A percentile compares a stretch with the other conserved stretches of the same genome.
Conservation (phyloP, 2,888 invertebrate genomes). For the Troglohyphantes excavatus region DNA sequence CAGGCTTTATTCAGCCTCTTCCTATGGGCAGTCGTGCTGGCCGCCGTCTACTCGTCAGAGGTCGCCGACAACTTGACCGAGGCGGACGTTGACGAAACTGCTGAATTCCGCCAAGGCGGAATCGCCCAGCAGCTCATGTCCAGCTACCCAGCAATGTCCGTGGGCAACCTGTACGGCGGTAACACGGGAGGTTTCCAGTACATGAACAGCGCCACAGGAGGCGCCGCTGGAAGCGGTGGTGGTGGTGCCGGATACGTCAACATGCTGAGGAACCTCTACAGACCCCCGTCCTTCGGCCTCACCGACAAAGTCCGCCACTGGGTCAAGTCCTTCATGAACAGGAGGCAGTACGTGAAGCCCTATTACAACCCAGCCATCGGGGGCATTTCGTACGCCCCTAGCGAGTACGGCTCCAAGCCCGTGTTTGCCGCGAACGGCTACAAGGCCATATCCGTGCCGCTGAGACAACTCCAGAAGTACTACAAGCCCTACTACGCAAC, state of each 20-base stretch:
- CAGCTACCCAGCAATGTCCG: slow-evolving; percentile 27
- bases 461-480: slow-evolving; percentile 73
- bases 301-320: slow-evolving; percentile 73
- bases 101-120: slow-evolving; percentile 72
- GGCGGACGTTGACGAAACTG: slow-evolving; percentile 44
- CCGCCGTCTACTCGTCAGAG: slow-evolving; percentile 26
- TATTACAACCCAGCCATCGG: slow-evolving; percentile 55
- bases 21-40: slow-evolving; percentile 15
- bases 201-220: not conserved
- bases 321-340: slow-evolving; percentile 77
- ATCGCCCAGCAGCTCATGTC: slow-evolving; percentile 67
- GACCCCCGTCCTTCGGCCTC: slow-evolving; percentile 60
- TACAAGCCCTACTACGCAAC: slow-evolving; percentile 72
- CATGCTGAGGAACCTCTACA: slow-evolving; percentile 72
- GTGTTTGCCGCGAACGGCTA: slow-evolving; percentile 50
- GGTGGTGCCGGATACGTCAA: slow-evolving; percentile 48
- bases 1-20: slow-evolving; percentile 28
- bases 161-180: slow-evolving; percentile 13
- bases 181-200: slow-evolving; percentile 35
- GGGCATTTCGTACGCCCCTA: slow-evolving; percentile 35
- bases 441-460: slow-evolving; percentile 71
- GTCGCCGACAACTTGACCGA: slow-evolving; percentile 53
- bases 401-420: slow-evolving; percentile 61
- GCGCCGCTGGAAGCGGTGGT: not conserved
- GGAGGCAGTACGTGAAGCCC: slow-evolving; percentile 73